Conservation (phyloP, 2,113 vertebrate genomes). For the Anser cygnoides region DNA sequence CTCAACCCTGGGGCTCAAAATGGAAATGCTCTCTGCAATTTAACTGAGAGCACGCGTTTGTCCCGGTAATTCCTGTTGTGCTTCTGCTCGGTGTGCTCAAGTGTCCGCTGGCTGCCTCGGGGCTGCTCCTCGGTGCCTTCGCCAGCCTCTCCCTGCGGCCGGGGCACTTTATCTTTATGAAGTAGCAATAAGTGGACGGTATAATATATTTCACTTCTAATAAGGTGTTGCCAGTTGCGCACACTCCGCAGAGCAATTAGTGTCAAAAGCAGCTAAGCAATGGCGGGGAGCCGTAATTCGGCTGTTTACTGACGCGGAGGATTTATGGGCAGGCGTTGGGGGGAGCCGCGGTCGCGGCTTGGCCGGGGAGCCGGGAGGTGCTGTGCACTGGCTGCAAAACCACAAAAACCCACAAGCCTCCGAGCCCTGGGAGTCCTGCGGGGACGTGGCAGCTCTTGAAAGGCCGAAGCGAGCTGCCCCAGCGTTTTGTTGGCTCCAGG, state of each 20-base stretch:
- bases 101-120: background rate
- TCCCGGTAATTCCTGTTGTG: background rate
- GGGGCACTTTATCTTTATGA: conserved; percentile 79
- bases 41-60: background rate
- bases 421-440: rapidly evolving
- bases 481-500: rapidly evolving
- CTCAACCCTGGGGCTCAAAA: background rate
- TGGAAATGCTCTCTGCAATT: background rate
- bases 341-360: background rate
- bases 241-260: conserved; percentile 77
- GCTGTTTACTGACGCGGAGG: conserved; percentile 65
- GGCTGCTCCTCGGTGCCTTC: conserved; percentile 24
- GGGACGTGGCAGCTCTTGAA: background rate
- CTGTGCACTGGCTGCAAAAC: background rate
- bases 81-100: background rate
- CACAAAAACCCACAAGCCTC: background rate
- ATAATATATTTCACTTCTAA: conserved; percentile 83
- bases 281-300: conserved; percentile 38
- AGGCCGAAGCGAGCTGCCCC: rapidly evolving
- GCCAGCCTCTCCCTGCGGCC: conserved; percentile 34
- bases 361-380: background rate
- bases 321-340: conserved; percentile 64
- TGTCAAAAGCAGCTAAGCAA: conserved; percentile 75
- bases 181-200: conserved; percentile 76
- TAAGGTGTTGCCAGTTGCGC: conserved; percentile 81